These are phyloP conservation scores for Anguilla pacifica DNA, from an alignment of 2,797 vertebrate species.

Conservation along the genomic window DNA sequence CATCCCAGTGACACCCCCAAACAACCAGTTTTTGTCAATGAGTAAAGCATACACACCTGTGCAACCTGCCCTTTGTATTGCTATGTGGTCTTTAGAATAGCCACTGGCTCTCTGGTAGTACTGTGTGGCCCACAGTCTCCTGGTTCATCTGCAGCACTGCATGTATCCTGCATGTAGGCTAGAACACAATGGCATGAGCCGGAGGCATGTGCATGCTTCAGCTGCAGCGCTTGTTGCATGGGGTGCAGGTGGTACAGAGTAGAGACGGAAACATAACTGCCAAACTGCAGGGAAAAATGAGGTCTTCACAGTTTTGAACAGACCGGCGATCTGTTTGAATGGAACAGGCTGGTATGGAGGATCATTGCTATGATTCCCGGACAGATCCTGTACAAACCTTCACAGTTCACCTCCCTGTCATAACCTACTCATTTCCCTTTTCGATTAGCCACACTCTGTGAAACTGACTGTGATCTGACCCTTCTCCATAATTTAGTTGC, in stretches of 20 bases:
- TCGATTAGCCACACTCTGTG: constrained; percentile 41
- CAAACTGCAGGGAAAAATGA: neutral
- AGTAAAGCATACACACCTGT: too few species aligned
- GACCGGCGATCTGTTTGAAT: constrained; percentile 30
- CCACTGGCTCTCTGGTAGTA: too few species aligned
- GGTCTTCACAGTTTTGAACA: too few species aligned
- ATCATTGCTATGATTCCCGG: constrained; percentile 63
- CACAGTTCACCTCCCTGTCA: constrained; percentile 16
- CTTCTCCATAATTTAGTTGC: constrained; percentile 41
- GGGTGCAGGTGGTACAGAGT: neutral
- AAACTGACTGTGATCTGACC: constrained; percentile 64
- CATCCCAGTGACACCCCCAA: neutral
- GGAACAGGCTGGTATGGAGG: constrained; percentile 47
- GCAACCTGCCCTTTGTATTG: too few species aligned
- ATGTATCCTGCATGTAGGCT: neutral
- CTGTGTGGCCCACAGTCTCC: too few species aligned
- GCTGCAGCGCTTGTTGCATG: neutral
- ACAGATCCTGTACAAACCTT: constrained; percentile 50
- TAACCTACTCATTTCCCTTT: constrained; percentile 41
- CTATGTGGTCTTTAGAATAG: too few species aligned
- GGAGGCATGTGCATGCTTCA: neutral
- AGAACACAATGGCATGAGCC: neutral
- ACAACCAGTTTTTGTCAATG: neutral
- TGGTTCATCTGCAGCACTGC: neutral
- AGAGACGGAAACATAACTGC: neutral